These are phyloP conservation scores for Cyprinodon brontotheroides DNA, from an alignment of 2,113 vertebrate genomes.

Conservation along the genomic window DNA sequence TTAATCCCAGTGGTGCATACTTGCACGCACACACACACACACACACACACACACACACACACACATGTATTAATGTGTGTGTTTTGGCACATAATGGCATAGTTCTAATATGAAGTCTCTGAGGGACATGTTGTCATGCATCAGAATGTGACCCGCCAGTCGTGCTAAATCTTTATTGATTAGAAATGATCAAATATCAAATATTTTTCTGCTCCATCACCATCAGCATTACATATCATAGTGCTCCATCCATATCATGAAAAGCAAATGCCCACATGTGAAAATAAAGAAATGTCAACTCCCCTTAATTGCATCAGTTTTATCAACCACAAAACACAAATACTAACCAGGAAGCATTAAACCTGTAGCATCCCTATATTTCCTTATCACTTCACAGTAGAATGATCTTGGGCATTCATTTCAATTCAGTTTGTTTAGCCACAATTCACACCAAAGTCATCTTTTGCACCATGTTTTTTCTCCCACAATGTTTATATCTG, in stretches of 20 bases:
- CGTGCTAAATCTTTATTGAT: constrained; percentile 60
- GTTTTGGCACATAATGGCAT: neutral
- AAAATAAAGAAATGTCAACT: constrained; percentile 66
- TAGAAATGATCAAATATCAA: constrained; percentile 1
- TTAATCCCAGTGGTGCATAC: constrained; percentile 59
- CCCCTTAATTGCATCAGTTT: constrained; percentile 57
- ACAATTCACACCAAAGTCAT: too few species aligned
- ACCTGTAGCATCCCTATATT: neutral
- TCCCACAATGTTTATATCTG: too few species aligned
- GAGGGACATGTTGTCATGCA: constrained; percentile 51
- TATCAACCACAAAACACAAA: constrained; percentile 49
- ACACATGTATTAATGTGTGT: neutral
- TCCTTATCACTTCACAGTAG: neutral
- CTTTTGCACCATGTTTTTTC: too few species aligned
- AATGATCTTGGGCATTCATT: constrained; percentile 7
- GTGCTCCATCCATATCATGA: constrained; percentile 57
- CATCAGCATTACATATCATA: constrained; percentile 51
- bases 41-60: too few species aligned
- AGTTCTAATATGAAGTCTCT: constrained; percentile 42
- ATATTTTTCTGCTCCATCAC: constrained; percentile 17
- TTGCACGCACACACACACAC: constrained; percentile 15
- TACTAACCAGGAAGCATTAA: constrained; percentile 51
- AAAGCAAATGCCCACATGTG: constrained; percentile 53
- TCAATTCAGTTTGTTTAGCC: too few species aligned
- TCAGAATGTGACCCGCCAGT: constrained; percentile 56